Base-by-base conservation (phyloP, 2,113 vertebrate species). In the Hiodon tergisus region DNA sequence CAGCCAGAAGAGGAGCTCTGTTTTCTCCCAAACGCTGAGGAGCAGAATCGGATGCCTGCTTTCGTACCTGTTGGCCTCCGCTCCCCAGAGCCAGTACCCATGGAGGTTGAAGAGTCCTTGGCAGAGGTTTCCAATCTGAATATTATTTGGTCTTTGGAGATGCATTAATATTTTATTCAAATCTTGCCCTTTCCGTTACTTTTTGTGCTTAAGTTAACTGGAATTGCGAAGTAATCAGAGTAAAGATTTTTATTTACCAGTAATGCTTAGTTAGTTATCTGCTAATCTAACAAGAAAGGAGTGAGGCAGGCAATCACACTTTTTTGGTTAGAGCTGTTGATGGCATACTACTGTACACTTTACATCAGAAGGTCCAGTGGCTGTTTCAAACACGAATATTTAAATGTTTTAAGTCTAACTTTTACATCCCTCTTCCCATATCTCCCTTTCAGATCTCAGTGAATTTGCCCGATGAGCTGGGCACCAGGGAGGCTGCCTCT, bases 31-130 rank as follows among this genome's bases (percentile, higher is more conserved):
- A 82, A 88, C 66, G 86, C 87, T 0, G 89, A 92, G 51, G 88
- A 92, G 83, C 87, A 94, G 80, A 90, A 90, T 83, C 88, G 88
- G 81, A 90, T 92, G 51, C 90, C 92, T 57, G 93, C 82, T 0
- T 95, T 96, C 85, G 90, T 96, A 71, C 94, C 95, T 14, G 74
- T 89, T 69, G 89, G 91, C 76, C 90, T 99, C 68, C 90, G 93
- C 70, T 92, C 94, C 67, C 89, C 91, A 47, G 88, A 82, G 31
- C 85, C 87, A 47, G n/a, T 93, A 78, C 75, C 90, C 68, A 53
- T 88, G 76, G 91, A 93, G 77, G 92, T 96, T 78, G 91, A 96
- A 68, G 94, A 96, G 87, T 93, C 91, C 0, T 48, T 48, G 4
- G n/a, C 31, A 31, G 31, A 67, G 65, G 46, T 67, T 17, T 46